These are phyloP conservation scores for Varanus salvator DNA, from an alignment of 2,113 vertebrate species.

Conservation along the genomic window DNA sequence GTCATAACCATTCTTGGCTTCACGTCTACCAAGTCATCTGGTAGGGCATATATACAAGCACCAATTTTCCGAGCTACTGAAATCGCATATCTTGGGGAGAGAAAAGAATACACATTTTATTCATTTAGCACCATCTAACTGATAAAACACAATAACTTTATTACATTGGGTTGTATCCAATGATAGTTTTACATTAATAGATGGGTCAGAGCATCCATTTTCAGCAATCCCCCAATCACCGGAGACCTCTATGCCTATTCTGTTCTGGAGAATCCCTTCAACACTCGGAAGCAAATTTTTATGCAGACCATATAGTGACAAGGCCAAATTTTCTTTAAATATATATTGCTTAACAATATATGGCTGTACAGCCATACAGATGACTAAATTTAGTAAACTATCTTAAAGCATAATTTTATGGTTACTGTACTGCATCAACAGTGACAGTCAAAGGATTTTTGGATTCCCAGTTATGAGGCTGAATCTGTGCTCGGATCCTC, in stretches of 20 bases:
- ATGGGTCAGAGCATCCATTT: neutral
- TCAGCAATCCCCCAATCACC: neutral
- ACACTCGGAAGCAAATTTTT: neutral
- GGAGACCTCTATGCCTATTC: neutral
- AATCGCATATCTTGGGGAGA: slow-evolving; percentile 89
- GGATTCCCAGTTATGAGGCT: no score
- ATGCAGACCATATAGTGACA: neutral
- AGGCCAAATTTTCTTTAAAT: neutral
- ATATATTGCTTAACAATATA: neutral
- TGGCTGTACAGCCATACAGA: neutral
- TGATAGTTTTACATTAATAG: neutral
- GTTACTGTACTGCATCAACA: no score
- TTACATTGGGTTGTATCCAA: neutral
- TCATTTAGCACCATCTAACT: slow-evolving; percentile 16
- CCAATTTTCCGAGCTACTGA: slow-evolving; percentile 96
- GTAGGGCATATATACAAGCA: slow-evolving; percentile 93
- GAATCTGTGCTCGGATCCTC: no score
- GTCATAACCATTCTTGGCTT: slow-evolving; percentile 99
- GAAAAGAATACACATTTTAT: slow-evolving; percentile 48
- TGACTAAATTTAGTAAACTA: neutral
- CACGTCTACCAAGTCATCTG: slow-evolving; percentile 92
- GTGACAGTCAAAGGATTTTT: no score
- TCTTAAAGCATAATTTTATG: neutral
- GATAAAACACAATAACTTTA: neutral
- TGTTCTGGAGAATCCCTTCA: neutral